These are phyloP conservation scores for Petrolisthes manimaculis DNA, from an alignment of 2,888 invertebrate genomes.

Conservation along the genomic window DNA sequence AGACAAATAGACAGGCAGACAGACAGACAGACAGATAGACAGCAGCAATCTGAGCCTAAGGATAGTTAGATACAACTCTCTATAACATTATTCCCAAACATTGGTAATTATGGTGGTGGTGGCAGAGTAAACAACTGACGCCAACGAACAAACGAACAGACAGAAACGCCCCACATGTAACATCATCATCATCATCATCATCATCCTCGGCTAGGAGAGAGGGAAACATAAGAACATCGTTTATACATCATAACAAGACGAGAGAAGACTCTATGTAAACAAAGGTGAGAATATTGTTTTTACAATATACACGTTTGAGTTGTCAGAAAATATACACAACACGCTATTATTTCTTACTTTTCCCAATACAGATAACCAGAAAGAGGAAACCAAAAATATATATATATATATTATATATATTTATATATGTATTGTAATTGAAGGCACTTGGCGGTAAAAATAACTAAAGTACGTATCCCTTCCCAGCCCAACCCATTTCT, in stretches of 20 bases:
- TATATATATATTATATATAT: conserved; percentile 20
- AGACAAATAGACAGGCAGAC: background rate
- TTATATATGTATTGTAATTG: background rate
- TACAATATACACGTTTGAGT: conserved; percentile 30
- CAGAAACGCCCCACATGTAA: background rate
- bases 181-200: background rate
- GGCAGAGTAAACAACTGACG: no score
- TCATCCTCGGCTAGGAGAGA: no score
- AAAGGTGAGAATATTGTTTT: conserved; percentile 22
- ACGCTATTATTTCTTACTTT: background rate
- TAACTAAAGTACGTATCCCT: background rate
- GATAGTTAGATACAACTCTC: no score
- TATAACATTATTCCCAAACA: no score
- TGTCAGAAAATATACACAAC: conserved; percentile 14
- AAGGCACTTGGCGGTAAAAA: conserved; percentile 13
- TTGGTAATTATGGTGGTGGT: no score
- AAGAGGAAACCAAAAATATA: conserved; percentile 28
- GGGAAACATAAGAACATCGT: background rate
- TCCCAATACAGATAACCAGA: conserved; percentile 17
- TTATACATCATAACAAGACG: background rate
- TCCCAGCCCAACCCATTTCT: background rate
- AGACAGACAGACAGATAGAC: no score
- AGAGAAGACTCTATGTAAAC: background rate
- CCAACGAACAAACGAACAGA: background rate
- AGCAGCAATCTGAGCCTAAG: no score